phyloP scores from a whole-genome alignment of 2,113 vertebrate species.

The Aythya baeri region DNA sequence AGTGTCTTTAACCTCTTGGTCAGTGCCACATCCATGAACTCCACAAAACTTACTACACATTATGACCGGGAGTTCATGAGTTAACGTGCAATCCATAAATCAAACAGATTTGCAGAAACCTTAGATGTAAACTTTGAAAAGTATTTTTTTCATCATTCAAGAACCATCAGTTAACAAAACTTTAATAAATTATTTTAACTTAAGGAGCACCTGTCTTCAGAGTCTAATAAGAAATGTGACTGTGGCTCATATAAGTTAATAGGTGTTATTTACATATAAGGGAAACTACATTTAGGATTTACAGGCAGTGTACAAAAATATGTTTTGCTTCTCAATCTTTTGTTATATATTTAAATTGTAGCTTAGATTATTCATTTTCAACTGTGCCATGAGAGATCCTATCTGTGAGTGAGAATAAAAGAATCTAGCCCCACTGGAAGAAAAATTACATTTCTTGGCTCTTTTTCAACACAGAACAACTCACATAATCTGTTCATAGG shows the following conservation, averaged over 20 bases:
- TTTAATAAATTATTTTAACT: background rate
- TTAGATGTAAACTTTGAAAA: background rate
- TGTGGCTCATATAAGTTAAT: background rate
- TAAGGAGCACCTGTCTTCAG: background rate
- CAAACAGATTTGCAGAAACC: background rate
- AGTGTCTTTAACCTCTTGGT: background rate
- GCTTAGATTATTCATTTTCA: background rate
- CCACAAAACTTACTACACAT: background rate
- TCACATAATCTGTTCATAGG: background rate
- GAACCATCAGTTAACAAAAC: background rate
- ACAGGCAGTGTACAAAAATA: background rate
- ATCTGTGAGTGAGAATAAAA: background rate
- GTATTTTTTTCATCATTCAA: background rate
- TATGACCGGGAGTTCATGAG: background rate
- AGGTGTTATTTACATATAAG: background rate
- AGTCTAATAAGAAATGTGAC: background rate
- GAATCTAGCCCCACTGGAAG: background rate
- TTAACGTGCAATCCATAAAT: rapidly evolving
- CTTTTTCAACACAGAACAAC: background rate
- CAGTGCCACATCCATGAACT: background rate
- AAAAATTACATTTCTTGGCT: background rate
- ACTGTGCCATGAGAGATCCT: background rate
- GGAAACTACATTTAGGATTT: background rate
- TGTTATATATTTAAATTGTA: background rate
- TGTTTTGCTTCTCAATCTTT: background rate